A percentile compares a stretch with the other conserved stretches of the same genome.
Conservation (phyloP, 2,888 invertebrate genomes). For the Clunio marinus region DNA sequence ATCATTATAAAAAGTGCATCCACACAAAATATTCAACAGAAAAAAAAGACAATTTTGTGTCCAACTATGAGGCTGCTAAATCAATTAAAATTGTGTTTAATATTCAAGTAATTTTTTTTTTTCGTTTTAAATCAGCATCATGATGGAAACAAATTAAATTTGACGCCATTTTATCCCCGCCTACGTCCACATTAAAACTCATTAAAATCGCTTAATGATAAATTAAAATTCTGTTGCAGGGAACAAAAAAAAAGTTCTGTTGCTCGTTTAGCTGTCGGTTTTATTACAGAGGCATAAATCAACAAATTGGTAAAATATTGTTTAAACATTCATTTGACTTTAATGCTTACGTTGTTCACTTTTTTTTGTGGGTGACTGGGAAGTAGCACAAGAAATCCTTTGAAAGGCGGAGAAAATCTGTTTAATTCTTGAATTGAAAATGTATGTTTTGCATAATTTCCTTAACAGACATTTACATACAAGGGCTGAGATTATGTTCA, state of each 20-base stretch:
- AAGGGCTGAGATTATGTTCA: not conserved
- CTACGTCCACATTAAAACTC: not conserved
- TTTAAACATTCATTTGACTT: not conserved
- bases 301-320: not conserved
- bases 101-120: not conserved
- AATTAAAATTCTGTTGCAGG: not conserved
- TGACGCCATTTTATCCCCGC: too few relatives aligned
- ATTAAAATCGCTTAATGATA: not conserved
- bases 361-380: too few relatives aligned
- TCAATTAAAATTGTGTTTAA: conserved; percentile 28
- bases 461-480: conserved; percentile 5
- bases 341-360: too few relatives aligned
- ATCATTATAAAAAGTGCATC: not conserved
- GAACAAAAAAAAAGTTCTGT: not conserved
- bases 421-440: not conserved
- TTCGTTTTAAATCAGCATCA: not conserved
- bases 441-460: conserved; percentile 21
- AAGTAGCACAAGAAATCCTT: too few relatives aligned
- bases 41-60: not conserved
- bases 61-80: conserved; percentile 6
- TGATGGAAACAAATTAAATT: not conserved
- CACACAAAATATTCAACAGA: not conserved
- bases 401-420: too few relatives aligned
- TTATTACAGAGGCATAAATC: not conserved
- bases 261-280: not conserved